Base-by-base conservation (phyloP, 2,113 vertebrate species). In the Caloenas nicobarica region DNA sequence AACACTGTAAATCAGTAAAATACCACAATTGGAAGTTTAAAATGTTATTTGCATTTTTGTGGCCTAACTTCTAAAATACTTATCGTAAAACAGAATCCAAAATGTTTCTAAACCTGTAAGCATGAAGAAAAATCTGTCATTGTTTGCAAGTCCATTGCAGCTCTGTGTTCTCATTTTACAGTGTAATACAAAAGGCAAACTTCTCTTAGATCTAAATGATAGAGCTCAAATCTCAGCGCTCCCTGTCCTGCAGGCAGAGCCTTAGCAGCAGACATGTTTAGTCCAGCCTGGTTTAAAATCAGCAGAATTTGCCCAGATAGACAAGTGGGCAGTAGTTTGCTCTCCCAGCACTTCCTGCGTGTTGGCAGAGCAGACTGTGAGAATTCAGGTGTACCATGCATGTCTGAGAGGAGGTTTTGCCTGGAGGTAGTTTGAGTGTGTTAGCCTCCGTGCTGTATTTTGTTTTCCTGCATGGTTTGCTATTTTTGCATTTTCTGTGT, bases 401-500 rank as follows among this genome's bases (percentile, higher is more conserved):
- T 87, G 88, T 95, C 90, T 95, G 95, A 97, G 90, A 95, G 82
- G 89, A 97, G 80, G 82, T 95, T 97, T 96, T 97, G 96, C 96
- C 91, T 89, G 90, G 51, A 44, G 54, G 71, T 92, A 94, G 93
- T 88, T 61, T 56, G 70, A 96, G 90, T 91, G 78, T 96, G 78
- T 96, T 93, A 94, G 97, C 94, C 96, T 97, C 88, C 8, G 34
- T 97, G 95, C 98, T 96, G 85, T 96, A 72, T 96, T 95, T 95
- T 96, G 65, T 93, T 90, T 66, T 11, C 93, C 94, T 97, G 98
- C 98, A 98, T 98, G 98, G 94, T 95, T 95, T 96, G 95, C 95
- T 97, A 62, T 93, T 97, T 95, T 97, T 96, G 96, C 96, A 90
- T 91, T 96, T 96, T 97, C 95, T 95, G 93, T 95, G 97, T 97